phyloP scores from a whole-genome alignment of 2,888 invertebrate genomes.

The Leptinotarsa juncta region DNA sequence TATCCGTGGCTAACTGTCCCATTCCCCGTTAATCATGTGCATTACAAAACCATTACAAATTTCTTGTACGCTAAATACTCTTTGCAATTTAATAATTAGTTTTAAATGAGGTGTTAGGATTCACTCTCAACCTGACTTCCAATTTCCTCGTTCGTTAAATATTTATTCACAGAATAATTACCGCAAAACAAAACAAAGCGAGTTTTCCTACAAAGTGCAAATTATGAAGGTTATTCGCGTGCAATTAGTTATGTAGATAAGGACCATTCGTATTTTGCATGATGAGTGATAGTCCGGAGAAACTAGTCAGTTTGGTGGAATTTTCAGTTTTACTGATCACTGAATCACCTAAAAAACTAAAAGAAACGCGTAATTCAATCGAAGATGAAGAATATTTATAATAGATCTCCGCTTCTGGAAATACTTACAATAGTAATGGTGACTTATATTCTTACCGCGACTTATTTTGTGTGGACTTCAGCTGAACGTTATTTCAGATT shows the following conservation, averaged over 20 bases:
- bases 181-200: conserved; percentile 34
- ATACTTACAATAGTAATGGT: too few species aligned
- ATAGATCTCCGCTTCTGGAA: too few species aligned
- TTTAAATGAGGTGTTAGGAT: conserved; percentile 11
- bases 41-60: not conserved
- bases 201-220: conserved; percentile 40
- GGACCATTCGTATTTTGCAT: conserved; percentile 32
- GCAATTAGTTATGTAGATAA: conserved; percentile 46
- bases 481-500: too few species aligned
- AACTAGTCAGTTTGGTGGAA: not conserved
- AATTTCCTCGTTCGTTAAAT: conserved; percentile 3
- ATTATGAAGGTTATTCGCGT: conserved; percentile 43
- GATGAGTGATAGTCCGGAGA: not conserved
- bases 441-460: too few species aligned
- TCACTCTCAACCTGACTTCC: conserved; percentile 6
- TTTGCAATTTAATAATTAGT: not conserved
- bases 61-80: not conserved
- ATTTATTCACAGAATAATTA: conserved; percentile 21
- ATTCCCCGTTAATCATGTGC: not conserved
- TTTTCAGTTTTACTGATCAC: not conserved
- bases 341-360: too few species aligned
- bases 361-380: too few species aligned
- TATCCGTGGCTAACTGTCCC: too few species aligned
- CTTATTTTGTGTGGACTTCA: too few species aligned
- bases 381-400: too few species aligned